A percentile compares a stretch with the other conserved stretches of the same genome.
Conservation (phyloP, 2,797 vertebrate species). For the Eulemur mongoz region DNA sequence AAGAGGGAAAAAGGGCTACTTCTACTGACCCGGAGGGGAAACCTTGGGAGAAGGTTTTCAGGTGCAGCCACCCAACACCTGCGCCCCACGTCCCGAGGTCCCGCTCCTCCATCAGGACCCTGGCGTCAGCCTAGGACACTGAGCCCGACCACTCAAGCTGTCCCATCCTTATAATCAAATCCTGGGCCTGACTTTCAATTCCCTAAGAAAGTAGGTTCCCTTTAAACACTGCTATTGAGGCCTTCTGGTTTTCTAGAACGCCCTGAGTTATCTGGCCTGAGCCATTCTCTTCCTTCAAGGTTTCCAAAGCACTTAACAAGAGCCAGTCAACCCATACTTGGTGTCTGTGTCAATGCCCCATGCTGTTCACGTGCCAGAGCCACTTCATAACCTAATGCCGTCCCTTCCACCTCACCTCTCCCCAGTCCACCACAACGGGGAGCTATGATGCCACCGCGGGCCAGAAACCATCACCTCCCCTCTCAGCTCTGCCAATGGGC, state of each 20-base stretch:
- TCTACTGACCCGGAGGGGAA: neutral
- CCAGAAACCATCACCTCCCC: neutral
- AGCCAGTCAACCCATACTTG: neutral
- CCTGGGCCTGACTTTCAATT: neutral
- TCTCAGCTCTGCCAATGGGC: neutral
- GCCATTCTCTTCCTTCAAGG: neutral
- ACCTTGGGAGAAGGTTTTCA: neutral
- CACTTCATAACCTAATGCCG: accelerated
- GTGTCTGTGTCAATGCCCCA: neutral
- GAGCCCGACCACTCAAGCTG: neutral
- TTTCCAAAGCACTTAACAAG: neutral
- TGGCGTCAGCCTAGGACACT: neutral
- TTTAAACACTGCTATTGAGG: neutral
- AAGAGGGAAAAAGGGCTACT: neutral
- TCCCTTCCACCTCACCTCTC: neutral
- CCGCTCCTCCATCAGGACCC: neutral
- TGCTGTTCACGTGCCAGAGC: neutral
- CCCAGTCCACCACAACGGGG: neutral
- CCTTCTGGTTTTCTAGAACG: neutral
- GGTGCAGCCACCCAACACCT: neutral
- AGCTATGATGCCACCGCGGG: neutral
- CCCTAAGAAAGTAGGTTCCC: neutral
- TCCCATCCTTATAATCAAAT: neutral
- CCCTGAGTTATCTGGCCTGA: neutral
- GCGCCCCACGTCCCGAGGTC: neutral